Conservation (phyloP, 2,797 vertebrate genomes). For the Apogon hyalosoma region DNA sequence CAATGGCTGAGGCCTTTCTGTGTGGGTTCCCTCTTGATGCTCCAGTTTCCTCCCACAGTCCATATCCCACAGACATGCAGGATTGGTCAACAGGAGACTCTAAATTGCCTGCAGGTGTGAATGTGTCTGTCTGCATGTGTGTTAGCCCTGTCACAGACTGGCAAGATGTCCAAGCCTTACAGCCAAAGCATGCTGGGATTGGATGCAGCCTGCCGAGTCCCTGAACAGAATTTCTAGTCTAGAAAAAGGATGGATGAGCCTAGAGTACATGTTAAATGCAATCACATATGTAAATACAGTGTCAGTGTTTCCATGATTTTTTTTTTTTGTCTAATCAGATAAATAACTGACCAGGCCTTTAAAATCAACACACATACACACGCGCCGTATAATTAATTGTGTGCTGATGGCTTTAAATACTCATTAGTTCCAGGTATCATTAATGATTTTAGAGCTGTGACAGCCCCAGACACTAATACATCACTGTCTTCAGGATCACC, state of each 20-base stretch:
- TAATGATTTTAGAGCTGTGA: slow-evolving; percentile 55
- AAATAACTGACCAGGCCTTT: slow-evolving; percentile 7
- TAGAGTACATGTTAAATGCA: slow-evolving; percentile 7
- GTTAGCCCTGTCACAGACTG: slow-evolving; percentile 42
- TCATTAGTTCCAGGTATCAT: slow-evolving; percentile 36
- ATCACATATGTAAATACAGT: slow-evolving; percentile 1
- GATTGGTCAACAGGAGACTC: slow-evolving; percentile 36
- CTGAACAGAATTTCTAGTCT: slow-evolving; percentile 17
- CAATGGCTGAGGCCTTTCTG: background rate
- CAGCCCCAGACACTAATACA: slow-evolving; percentile 42
- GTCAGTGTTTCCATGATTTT: background rate
- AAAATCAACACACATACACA: slow-evolving; percentile 7
- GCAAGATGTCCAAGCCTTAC: slow-evolving; percentile 36
- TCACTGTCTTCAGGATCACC: slow-evolving; percentile 42
- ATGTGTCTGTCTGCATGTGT: slow-evolving; percentile 42
- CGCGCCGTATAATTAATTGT: slow-evolving; percentile 29
- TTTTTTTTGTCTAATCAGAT: slow-evolving; percentile 1
- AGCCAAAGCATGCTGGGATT: slow-evolving; percentile 39
- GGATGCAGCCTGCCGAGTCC: slow-evolving; percentile 11
- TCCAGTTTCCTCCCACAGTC: slow-evolving; percentile 25
- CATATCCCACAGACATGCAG: slow-evolving; percentile 12
- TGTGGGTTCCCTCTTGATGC: slow-evolving; percentile 20
- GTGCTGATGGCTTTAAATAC: slow-evolving; percentile 42
- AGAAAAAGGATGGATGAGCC: slow-evolving; percentile 16
- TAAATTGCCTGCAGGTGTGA: slow-evolving; percentile 47